Evolutionary conservation across 2,113 vertebrate genomes (phyloP), one percentile per base, ranked within the genome.

Genomic region (Morone saxatilis): DNA sequence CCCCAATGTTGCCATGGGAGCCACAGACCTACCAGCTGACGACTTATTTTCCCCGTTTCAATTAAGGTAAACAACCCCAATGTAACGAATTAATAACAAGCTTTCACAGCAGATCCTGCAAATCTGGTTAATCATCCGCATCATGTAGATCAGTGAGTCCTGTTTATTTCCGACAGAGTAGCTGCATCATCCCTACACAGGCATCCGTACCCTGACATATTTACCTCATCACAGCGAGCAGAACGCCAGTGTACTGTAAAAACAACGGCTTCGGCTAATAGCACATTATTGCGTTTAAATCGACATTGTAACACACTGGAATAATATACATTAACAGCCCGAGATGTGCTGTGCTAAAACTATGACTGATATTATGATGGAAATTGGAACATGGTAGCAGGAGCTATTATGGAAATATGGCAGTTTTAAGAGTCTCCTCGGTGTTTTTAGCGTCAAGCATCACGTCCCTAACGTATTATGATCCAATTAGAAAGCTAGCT

Each of bases 401-500:
- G 20, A 65, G 3, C 8, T 47, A 14, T 17, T 50, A 47, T 12
- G 43, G 2, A 61, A 59, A 73, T 66, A 11, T 8, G n/a, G 19
- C 20, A 10, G 38, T 54, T 13, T 56, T 6, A 53, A 41, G 14
- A 13, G 20, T 25, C 22, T 13, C 20, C 38, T 76, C 20, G 50
- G 31, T 85, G 67, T 70, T 81, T 65, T 45, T 57, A 76, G 16
- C 56, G 63, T 67, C n/a, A 71, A 71, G 38, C 66, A 79, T 72
- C 16, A 60, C 31, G 62, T 40, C 47, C 38, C 47, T 7, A 5
- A 53, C 62, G 54, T 48, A 38, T 71, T 88, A 25, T 88, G 93
- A 92, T 83, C 89, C 74, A 91, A 74, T 87, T 88, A 91, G 71
- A 84, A 48, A 76, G 91, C 80, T 86, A 92, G 78, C 80, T 80